phyloP scores from a whole-genome alignment of 2,797 vertebrate genomes.

The Potorous gilbertii region DNA sequence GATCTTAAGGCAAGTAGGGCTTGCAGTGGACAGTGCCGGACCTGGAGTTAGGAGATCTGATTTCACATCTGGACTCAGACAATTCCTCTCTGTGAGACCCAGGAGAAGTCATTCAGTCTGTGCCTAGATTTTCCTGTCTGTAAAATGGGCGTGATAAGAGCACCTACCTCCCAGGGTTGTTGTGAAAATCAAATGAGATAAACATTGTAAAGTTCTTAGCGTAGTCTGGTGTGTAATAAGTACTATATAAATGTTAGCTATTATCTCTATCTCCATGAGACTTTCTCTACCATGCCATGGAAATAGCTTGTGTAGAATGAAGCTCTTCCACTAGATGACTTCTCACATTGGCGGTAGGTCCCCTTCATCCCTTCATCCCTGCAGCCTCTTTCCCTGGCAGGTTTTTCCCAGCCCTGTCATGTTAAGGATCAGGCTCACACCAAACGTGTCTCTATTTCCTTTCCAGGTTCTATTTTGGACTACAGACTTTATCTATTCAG shows the following conservation, averaged over 20 bases:
- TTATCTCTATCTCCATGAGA: background rate
- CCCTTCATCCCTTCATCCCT: background rate
- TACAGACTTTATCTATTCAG: background rate
- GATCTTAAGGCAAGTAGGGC: background rate
- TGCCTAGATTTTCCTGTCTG: background rate
- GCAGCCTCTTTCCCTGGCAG: background rate
- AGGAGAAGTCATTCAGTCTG: background rate
- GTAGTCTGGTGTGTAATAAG: background rate
- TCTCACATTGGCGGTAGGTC: background rate
- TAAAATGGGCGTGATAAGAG: background rate
- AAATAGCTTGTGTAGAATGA: background rate
- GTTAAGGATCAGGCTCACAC: background rate
- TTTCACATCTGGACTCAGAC: background rate
- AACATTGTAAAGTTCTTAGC: background rate
- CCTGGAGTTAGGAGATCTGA: background rate
- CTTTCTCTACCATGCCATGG: background rate
- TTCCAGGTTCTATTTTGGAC: background rate
- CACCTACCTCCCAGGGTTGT: background rate
- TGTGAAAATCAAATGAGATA: background rate
- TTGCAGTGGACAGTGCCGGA: background rate
- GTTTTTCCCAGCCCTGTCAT: background rate
- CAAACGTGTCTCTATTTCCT: background rate
- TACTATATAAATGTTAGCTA: background rate
- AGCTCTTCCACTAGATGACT: background rate
- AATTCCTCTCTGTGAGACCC: background rate